phyloP scores from a whole-genome alignment of 2,888 invertebrate species.

The Synergus umbraculus region DNA sequence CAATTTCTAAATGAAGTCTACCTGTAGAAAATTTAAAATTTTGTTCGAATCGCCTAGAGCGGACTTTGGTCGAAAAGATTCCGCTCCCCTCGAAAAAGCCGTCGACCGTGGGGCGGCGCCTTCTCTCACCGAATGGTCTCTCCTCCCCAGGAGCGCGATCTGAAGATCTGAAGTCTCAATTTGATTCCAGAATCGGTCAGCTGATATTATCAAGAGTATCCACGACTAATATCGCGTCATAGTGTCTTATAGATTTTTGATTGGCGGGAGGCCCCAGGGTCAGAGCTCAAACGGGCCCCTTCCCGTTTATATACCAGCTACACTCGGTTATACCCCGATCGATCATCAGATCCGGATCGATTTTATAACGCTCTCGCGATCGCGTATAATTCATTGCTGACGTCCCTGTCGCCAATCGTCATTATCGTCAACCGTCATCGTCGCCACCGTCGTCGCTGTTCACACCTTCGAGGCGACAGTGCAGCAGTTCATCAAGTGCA shows the following conservation, averaged over 20 bases:
- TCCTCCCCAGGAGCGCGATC: not conserved
- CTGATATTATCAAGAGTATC: not conserved
- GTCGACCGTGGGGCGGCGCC: conserved; percentile 5
- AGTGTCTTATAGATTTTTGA: conserved; percentile 9
- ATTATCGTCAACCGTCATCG: conserved; percentile 20
- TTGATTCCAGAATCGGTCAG: conserved; percentile 2
- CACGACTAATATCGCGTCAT: not conserved
- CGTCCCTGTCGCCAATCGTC: not conserved
- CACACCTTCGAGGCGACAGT: conserved; percentile 21
- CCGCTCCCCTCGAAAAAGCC: not conserved
- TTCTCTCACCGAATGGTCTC: not conserved
- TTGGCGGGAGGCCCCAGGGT: conserved; percentile 54
- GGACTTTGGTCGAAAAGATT: conserved; percentile 11
- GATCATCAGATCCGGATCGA: not conserved
- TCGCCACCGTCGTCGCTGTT: not conserved
- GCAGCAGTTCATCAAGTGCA: conserved; percentile 17
- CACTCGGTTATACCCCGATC: conserved; percentile 3
- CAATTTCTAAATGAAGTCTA: too few relatives aligned
- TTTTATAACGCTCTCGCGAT: conserved; percentile 8
- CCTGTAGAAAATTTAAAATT: too few relatives aligned
- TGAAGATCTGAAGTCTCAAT: not conserved
- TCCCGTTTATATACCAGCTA: conserved; percentile 50
- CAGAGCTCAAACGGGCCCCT: conserved; percentile 59
- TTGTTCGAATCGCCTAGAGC: not conserved
- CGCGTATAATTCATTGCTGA: not conserved